Evolutionary conservation across 1,140 invertebrate species (phyloP).

Genomic region (Bicyclus anynana): DNA sequence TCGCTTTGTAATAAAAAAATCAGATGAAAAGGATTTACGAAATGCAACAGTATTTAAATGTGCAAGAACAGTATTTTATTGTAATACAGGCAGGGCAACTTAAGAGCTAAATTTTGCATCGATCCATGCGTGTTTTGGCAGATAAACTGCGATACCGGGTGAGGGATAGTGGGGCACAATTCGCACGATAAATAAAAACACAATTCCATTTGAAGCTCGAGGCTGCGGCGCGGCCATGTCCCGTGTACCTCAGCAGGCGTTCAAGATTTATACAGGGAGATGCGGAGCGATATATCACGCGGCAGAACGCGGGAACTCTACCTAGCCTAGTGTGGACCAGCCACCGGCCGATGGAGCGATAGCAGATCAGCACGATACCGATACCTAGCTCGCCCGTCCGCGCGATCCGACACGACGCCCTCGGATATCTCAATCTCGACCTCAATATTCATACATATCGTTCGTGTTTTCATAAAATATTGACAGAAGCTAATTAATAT

Average conservation of each 20-base stretch:
- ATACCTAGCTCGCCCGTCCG: conserved; percentile 36
- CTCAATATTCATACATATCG: not conserved
- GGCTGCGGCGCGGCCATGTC: conserved; percentile 62
- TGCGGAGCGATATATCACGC: conserved; percentile 74
- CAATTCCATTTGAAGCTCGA: conserved; percentile 73
- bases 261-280: conserved; percentile 74
- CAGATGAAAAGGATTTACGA: not conserved
- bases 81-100: conserved; percentile 10
- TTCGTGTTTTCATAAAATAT: conserved; percentile 20
- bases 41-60: not conserved
- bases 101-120: conserved; percentile 22
- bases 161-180: conserved; percentile 67
- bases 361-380: conserved; percentile 62
- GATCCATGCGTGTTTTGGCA: conserved; percentile 56
- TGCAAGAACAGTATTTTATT: conserved; percentile 8
- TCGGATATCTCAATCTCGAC: conserved; percentile 26
- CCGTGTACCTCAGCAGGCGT: conserved; percentile 76
- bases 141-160: conserved; percentile 69
- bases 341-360: conserved; percentile 66
- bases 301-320: conserved; percentile 67
- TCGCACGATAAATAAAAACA: conserved; percentile 77
- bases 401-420: conserved; percentile 20
- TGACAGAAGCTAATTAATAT: conserved; percentile 51
- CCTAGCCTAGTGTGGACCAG: conserved; percentile 68
- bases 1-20: not conserved